Evolutionary conservation across 2,113 vertebrate species (phyloP).

Genomic region (Calyptomena viridis): DNA sequence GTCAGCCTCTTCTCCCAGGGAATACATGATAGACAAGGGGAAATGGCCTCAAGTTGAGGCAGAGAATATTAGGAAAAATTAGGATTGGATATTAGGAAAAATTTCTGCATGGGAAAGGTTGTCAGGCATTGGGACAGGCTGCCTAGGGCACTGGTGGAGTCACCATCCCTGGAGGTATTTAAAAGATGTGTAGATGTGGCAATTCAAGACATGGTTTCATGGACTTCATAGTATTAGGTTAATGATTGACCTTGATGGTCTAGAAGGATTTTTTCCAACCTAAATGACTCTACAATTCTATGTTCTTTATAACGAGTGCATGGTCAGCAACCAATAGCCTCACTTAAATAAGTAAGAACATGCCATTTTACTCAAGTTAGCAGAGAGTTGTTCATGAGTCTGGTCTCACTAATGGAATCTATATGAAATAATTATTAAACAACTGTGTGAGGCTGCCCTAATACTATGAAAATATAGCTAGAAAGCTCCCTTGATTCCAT

Average conservation of each 20-base stretch:
- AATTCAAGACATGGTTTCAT: neutral
- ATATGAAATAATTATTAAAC: neutral
- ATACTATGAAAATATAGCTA: neutral
- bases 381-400: neutral
- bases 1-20: neutral
- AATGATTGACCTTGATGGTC: neutral
- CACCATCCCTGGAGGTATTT: neutral
- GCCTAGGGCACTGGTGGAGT: neutral
- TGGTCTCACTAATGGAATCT: neutral
- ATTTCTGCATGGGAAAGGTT: neutral
- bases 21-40: too few species aligned
- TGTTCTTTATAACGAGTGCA: neutral
- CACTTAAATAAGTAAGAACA: neutral
- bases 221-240: neutral
- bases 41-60: neutral
- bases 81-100: neutral
- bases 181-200: neutral
- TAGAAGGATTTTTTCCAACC: neutral
- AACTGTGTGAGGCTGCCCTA: neutral
- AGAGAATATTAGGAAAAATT: neutral
- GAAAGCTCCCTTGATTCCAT: neutral
- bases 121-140: neutral
- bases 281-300: neutral
- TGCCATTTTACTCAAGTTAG: neutral
- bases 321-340: neutral